Base-by-base conservation (phyloP, 1,140 invertebrate genomes). In the Portunus trituberculatus region DNA sequence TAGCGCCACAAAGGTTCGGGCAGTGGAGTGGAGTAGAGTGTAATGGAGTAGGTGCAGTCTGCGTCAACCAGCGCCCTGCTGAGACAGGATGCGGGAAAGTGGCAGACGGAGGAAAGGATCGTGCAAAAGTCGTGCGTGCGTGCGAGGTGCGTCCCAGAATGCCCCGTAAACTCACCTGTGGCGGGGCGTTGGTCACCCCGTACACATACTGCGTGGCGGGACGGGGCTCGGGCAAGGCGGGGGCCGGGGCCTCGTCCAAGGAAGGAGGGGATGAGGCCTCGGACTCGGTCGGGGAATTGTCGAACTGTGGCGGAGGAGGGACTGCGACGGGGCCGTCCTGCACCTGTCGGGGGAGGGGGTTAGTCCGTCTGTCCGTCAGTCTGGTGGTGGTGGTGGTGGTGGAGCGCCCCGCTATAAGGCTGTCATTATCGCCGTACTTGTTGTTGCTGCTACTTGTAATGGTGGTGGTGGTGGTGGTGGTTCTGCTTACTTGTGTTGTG, bases 171-270 rank as follows among this genome's bases (percentile, higher is more conserved):
- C 83, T 89, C 48, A 82, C 83, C 91, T 89, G 91, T 28, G 91
- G 39, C 20, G 45, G 31, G 7, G 59, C 45, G n/a, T 93, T 92
- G 59, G 25, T 48, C 32, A 93, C 92, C 6, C 95, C 95, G 92
- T 93, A 95, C 0, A 95, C 88, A 29, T 95, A 95, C 59, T 95
- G 92, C 92, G 93, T 95, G 92, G 95, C 46, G 52, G 95, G 95
- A 86, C 29, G 83, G n/a, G 16, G 28, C 28, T 89, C 86, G 84
- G 90, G 28, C 82, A 25, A 8, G 14, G 46, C 59, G 7, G 91
- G 76, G 52, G 52, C 29, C 0, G 86, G 32, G 48, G 91, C 31
- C 20, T 86, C 91, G 25, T 95, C 95, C 39, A 95, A n/a, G 28
- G 95, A 95, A 16, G 95, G 92, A 4, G 95, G 95, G 28, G 46